Conservation (phyloP, 2,797 vertebrate species). For the Lacerta agilis region DNA sequence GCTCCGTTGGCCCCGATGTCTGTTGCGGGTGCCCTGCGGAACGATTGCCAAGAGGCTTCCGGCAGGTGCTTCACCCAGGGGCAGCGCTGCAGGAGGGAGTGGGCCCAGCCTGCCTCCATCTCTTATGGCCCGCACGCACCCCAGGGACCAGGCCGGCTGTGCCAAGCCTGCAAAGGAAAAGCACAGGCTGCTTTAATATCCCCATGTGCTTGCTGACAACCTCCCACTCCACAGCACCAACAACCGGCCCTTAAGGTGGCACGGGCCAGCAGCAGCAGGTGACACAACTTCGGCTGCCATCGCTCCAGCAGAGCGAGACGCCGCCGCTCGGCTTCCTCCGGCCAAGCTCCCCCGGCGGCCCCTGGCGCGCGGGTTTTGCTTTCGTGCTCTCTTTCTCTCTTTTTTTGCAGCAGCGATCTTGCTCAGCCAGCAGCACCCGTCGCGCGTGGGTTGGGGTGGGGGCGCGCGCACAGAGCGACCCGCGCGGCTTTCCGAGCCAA, state of each 20-base stretch:
- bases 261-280: background rate
- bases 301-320: accelerated
- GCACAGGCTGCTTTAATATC: constrained; percentile 62
- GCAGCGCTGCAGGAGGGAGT: no score
- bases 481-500: background rate
- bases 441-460: no score
- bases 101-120: background rate
- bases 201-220: constrained; percentile 66
- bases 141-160: background rate
- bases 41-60: background rate
- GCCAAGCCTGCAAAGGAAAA: background rate
- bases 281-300: background rate
- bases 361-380: background rate
- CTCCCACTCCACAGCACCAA: constrained; percentile 47
- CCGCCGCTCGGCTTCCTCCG: accelerated
- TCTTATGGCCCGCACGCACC: background rate
- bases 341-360: accelerated
- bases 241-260: constrained; percentile 71
- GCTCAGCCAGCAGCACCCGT: background rate
- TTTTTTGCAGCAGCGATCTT: background rate
- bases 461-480: no score
- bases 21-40: background rate
- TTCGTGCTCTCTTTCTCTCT: no score
- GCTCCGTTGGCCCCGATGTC: background rate
- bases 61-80: background rate